Evolutionary conservation across 2,888 invertebrate species (phyloP), one percentile per base, ranked within the genome.

Genomic region (Caenorhabditis plicata): DNA sequence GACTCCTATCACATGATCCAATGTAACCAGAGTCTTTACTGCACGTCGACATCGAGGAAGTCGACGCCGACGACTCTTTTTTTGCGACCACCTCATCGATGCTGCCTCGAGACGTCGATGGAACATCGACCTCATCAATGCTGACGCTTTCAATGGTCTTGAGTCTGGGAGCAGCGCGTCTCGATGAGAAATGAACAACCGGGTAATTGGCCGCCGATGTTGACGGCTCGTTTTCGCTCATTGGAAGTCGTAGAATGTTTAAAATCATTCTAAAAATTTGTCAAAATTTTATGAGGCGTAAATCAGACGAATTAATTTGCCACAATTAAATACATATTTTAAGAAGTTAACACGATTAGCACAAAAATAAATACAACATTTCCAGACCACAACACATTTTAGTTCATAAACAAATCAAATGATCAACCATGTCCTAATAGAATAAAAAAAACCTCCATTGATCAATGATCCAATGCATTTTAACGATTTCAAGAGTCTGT

Each of bases 121-220:
- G n/a, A n/a, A n/a, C 40, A 8, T 40, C 40, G 3, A 40, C 3
- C 26, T 26, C 40, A 17, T 19, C 15, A 23, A 17, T 23, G 13
- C 25, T 11, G 5, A 39, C 22, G 15, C 15, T 26, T 4, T 35
- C 31, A n/a, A 42, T 19, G 20, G 4, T 29, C n/a, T 31, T 29
- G 4, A 42, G 20, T n/a, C 20, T 29, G n/a, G n/a, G n/a, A n/a
- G n/a, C n/a, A n/a, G 23, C 17, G 20, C 19, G 11, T 44, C 64
- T 51, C 3, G 67, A 54, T 4, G 68, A 62, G 41, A 71, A 71
- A 36, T 71, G 71, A n/a, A 71, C 68, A 17, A 71, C 42, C 0
- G 71, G 71, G 23, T 52, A 65, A 45, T 65, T 65, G 2, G 51
- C 17, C 33, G 38, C 33, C 11, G 43, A 53, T 2, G 58, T 58